Evolutionary conservation across 2,888 invertebrate genomes (phyloP), one percentile per base, ranked within the genome.

Genomic region (Orchestes rusci): DNA sequence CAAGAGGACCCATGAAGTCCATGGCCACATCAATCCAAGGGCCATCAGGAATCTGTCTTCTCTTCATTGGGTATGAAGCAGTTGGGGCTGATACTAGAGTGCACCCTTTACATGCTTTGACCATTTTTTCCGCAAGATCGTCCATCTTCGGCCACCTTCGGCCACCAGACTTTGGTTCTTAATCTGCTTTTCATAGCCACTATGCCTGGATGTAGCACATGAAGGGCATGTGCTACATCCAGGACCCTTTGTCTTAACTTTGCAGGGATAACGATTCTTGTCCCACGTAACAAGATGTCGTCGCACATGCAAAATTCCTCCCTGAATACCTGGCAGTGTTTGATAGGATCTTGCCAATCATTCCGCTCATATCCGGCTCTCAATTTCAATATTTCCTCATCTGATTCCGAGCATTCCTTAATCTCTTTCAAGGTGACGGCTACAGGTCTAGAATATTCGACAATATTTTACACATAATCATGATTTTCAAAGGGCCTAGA

Each of bases 141-240:
- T 34, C 62, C 48, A 19, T 52, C 61, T 63, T 7, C 5, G 5
- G 49, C 52, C 49, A 53, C 62, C n/a, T 12, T 36, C 8, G 47
- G 49, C 52, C 49, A 53, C 62, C 63, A 65, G 3, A 64, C 65
- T 52, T 65, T 65, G 1, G 29, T 27, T 10, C 29, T 1, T 7
- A 39, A 16, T 17, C 39, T 51, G 17, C 30, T 4, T 16, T 39
- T 39, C 62, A 65, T 65, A 0, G 57, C 50, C 0, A 59, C 60
- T 1, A 62, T 59, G 1, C 63, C 64, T 1, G 61, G 63, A 23
- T 67, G 63, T 46, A 65, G 60, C 43, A 59, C 53, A 49, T 59
- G 59, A 1, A 55, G 56, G 45, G 60, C 54, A 48, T 61, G 59
- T 2, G 56, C 57, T 23, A 56, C 42, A 23, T 45, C 35, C 23